Base-by-base conservation (phyloP, 1,140 invertebrate species). In the Eriocheir sinensis region DNA sequence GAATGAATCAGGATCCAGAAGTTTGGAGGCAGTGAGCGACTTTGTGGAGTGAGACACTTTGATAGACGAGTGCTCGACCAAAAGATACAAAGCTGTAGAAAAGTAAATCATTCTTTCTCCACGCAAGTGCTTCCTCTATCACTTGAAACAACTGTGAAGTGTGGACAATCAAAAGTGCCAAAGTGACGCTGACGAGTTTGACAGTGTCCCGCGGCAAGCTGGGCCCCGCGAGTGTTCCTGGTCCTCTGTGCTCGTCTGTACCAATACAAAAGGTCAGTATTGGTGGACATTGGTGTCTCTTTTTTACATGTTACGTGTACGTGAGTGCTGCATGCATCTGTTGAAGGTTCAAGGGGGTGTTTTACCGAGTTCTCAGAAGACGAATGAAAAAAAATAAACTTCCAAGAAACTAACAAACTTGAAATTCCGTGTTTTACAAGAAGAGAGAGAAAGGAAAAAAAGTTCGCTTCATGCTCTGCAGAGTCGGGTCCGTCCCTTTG, bases 1-100 rank as follows among this genome's bases (percentile, higher is more conserved):
- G 48, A 90, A 90, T 38, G 89, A 60, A 21, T 90, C 89, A 2
- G 89, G 89, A 30, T 90, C 89, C 15, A 90, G 89, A 90, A 90
- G 89, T 90, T 32, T 32, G 17, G 27, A 53, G 36, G 38, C 4
- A 17, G 6, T 17, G 44, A 34, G 38, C n/a, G 9, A 36, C 36
- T 72, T 36, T 36, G 21, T 90, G 48, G 48, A 72, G 88, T 89
- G 53, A 36, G 34, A 48, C 44, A n/a, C 27, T 44, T n/a, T 17
- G 21, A 88, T 9, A 88, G 44, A 53, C 30, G 0, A 48, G 41
- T 53, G 30, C 12, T 44, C 48, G 53, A 44, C 41, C 17, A 90
- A 90, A 21, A 30, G n/a, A 15, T 2, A 0, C 6, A 3, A 41
- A 44, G 41, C 38, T n/a, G 27, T 17, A n/a, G n/a, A 72, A 72